Evolutionary conservation across 1,140 invertebrate genomes (phyloP).

Genomic region (Scylla paramamosain): DNA sequence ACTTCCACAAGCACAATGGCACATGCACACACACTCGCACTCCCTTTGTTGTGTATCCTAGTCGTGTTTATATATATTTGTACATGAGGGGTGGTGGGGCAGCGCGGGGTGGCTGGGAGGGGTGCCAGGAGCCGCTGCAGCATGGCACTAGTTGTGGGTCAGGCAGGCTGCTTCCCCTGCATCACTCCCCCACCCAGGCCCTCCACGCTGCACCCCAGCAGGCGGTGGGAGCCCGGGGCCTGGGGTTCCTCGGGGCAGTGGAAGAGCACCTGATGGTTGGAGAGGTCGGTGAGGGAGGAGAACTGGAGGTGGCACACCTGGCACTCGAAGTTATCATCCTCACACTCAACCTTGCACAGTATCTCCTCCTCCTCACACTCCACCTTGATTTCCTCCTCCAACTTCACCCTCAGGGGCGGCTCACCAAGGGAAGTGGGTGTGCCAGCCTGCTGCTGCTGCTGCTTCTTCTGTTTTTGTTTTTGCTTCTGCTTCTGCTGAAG

Average conservation of each 20-base stretch:
- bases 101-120: neutral
- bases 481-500: neutral
- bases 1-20: too few relatives aligned
- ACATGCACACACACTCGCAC: neutral
- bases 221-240: slow-evolving; percentile 7
- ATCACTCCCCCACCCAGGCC: slow-evolving; percentile 19
- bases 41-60: slow-evolving; percentile 23
- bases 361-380: slow-evolving; percentile 52
- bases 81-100: slow-evolving; percentile 17
- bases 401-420: neutral
- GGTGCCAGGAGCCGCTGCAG: slow-evolving; percentile 18
- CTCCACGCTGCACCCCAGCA: slow-evolving; percentile 45
- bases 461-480: neutral
- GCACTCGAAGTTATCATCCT: slow-evolving; percentile 65
- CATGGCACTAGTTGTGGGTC: slow-evolving; percentile 22
- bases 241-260: slow-evolving; percentile 58
- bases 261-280: slow-evolving; percentile 69
- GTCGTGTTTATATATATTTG: slow-evolving; percentile 67
- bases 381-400: slow-evolving; percentile 47
- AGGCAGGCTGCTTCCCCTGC: slow-evolving; percentile 63
- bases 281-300: slow-evolving; percentile 60
- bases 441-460: neutral
- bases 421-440: neutral
- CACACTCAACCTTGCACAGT: slow-evolving; percentile 62
- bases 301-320: slow-evolving; percentile 67